Percentiles rank a stretch among this genome's conserved stretches.
phyloP scores from a whole-genome alignment of 1,140 invertebrate species.

The Aphidius ervi region DNA sequence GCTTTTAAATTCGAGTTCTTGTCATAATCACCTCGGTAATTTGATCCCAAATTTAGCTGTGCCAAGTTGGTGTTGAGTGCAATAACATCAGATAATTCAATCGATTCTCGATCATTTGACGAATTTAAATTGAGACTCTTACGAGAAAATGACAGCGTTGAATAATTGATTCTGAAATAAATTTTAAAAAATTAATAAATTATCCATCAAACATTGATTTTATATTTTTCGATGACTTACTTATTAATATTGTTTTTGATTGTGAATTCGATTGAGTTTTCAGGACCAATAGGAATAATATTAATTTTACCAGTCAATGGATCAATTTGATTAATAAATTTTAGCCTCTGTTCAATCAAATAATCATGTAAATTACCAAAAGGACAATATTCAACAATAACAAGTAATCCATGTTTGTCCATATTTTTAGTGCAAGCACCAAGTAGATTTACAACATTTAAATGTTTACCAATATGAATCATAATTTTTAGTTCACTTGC shows the following conservation, averaged over 20 bases:
- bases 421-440: slow-evolving; percentile 91
- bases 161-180: slow-evolving; percentile 51
- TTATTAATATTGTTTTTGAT: slow-evolving; percentile 55
- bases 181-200: slow-evolving; percentile 19
- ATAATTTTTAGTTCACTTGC: slow-evolving; percentile 93
- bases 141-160: slow-evolving; percentile 53
- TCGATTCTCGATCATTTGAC: slow-evolving; percentile 31
- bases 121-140: slow-evolving; percentile 41
- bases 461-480: slow-evolving; percentile 89
- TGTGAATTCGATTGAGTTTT: slow-evolving; percentile 53
- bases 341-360: slow-evolving; percentile 68
- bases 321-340: slow-evolving; percentile 79
- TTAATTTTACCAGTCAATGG: slow-evolving; percentile 63
- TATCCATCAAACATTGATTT: slow-evolving; percentile 14
- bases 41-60: slow-evolving; percentile 70
- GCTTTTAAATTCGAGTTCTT: slow-evolving; percentile 58
- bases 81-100: slow-evolving; percentile 28
- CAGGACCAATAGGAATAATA: slow-evolving; percentile 55
- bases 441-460: slow-evolving; percentile 92
- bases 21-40: slow-evolving; percentile 68
- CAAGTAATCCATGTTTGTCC: slow-evolving; percentile 83
- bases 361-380: slow-evolving; percentile 88
- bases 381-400: slow-evolving; percentile 91
- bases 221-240: slow-evolving; percentile 30
- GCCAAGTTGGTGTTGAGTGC: slow-evolving; percentile 58